These are phyloP conservation scores for Diarsia dahlii DNA, from an alignment of 2,888 invertebrate species.

Conservation along the genomic window DNA sequence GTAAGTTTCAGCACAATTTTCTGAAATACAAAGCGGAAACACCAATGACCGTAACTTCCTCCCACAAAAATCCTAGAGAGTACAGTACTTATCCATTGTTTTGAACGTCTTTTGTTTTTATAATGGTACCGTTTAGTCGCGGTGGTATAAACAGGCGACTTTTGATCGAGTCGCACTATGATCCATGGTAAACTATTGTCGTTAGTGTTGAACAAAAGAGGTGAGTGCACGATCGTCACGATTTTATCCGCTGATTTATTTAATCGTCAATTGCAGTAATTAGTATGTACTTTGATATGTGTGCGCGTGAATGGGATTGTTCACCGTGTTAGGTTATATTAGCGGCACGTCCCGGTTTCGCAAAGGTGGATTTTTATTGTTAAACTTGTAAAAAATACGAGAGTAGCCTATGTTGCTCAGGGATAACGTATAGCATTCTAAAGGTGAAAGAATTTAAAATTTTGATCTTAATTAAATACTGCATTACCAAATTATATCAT, in stretches of 20 bases:
- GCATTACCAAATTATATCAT: not conserved
- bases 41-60: slow-evolving; percentile 13
- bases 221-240: slow-evolving; percentile 9
- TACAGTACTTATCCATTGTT: slow-evolving; percentile 26
- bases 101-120: slow-evolving; percentile 44
- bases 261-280: slow-evolving; percentile 23
- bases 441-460: too few relatives aligned
- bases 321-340: not conserved
- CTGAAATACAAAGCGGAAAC: not conserved
- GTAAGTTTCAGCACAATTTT: not conserved
- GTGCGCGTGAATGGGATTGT: not conserved
- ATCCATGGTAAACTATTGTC: slow-evolving; percentile 41
- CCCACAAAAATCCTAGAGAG: slow-evolving; percentile 29
- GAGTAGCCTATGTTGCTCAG: too few relatives aligned
- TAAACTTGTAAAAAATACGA: too few relatives aligned
- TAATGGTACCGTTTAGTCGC: slow-evolving; percentile 31
- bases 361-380: too few relatives aligned
- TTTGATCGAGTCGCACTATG: slow-evolving; percentile 16
- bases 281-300: slow-evolving; percentile 10
- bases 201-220: slow-evolving; percentile 11
- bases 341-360: too few relatives aligned
- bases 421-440: too few relatives aligned
- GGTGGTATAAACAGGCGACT: slow-evolving; percentile 7
- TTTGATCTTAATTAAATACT: not conserved
- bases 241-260: slow-evolving; percentile 20